Evolutionary conservation across 2,797 vertebrate species (phyloP).

Genomic region (Takifugu rubripes): DNA sequence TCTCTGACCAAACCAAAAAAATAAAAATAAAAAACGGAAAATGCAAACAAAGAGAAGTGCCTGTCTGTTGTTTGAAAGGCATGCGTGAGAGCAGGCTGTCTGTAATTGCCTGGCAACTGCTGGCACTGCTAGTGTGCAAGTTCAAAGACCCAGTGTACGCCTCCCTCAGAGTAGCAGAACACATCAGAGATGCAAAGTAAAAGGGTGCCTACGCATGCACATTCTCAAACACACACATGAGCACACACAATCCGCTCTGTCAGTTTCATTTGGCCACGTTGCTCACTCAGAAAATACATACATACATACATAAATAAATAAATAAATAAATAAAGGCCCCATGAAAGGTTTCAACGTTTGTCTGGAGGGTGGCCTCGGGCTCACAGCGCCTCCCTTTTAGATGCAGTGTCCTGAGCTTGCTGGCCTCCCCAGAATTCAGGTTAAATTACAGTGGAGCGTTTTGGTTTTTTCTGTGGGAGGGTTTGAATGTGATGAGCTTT

Average conservation of each 20-base stretch:
- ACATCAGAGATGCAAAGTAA: slow-evolving; percentile 39
- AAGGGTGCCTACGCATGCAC: slow-evolving; percentile 44
- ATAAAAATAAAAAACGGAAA: too few relatives aligned
- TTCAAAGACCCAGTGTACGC: slow-evolving; percentile 47
- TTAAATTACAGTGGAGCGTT: slow-evolving; percentile 46
- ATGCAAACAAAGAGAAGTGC: slow-evolving; percentile 20
- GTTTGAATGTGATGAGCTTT: slow-evolving; percentile 64
- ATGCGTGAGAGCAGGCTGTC: slow-evolving; percentile 21
- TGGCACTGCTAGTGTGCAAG: slow-evolving; percentile 36
- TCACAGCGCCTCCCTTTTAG: slow-evolving; percentile 14
- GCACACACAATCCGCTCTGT: slow-evolving; percentile 21
- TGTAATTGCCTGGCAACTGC: slow-evolving; percentile 66
- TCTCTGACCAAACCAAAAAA: slow-evolving; percentile 30
- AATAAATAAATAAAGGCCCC: slow-evolving; percentile 12
- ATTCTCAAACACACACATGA: slow-evolving; percentile 17
- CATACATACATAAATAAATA: too few relatives aligned
- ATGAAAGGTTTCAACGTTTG: slow-evolving; percentile 21
- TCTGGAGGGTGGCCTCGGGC: slow-evolving; percentile 18
- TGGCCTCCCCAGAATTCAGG: slow-evolving; percentile 42
- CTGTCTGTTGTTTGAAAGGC: slow-evolving; percentile 10
- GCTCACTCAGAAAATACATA: slow-evolving; percentile 36
- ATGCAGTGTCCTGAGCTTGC: slow-evolving; percentile 25
- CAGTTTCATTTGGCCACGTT: slow-evolving; percentile 42
- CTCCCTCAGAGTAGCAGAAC: slow-evolving; percentile 49
- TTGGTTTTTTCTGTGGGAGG: slow-evolving; percentile 41